phyloP scores from a whole-genome alignment of 2,113 vertebrate species.

The Psittacus erithacus region DNA sequence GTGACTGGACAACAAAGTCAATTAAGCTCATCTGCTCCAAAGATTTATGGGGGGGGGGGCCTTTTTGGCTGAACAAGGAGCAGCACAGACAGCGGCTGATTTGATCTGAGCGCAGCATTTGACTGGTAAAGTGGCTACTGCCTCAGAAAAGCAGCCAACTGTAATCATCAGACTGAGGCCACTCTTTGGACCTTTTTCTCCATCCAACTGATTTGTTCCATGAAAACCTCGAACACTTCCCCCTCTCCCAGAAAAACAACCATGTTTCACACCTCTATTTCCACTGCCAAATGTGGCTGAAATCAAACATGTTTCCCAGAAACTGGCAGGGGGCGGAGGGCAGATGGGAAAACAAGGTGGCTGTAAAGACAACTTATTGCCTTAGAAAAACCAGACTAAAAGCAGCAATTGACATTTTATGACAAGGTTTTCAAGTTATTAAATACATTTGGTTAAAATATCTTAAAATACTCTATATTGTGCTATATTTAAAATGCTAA shows the following conservation, averaged over 20 bases:
- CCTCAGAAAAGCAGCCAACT: not conserved
- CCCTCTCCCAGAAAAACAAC: not conserved
- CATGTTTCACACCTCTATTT: conserved; percentile 38
- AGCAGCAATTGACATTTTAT: not conserved
- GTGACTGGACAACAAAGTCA: not conserved
- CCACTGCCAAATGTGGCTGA: conserved; percentile 13
- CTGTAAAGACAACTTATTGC: not conserved
- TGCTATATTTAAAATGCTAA: not conserved
- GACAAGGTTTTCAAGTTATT: not conserved
- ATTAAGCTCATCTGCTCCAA: not conserved
- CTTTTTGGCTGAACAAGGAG: not conserved
- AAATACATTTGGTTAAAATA: not conserved
- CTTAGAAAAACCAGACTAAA: conserved; percentile 1
- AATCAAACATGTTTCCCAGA: conserved; percentile 25
- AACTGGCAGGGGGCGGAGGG: conserved; percentile 27
- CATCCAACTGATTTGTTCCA: not conserved
- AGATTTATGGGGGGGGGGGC: not conserved
- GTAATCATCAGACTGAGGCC: not conserved
- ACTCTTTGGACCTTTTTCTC: not conserved
- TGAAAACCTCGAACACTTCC: not conserved
- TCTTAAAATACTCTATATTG: not conserved
- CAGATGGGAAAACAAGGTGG: conserved; percentile 43
- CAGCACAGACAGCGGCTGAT: not conserved
- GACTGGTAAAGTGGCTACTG: not conserved
- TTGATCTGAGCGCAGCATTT: not conserved